Percentiles rank a stretch among this genome's conserved stretches.
Evolutionary conservation across 2,113 vertebrate species (phyloP).

Genomic region (Xenotilapia caudafasciata): DNA sequence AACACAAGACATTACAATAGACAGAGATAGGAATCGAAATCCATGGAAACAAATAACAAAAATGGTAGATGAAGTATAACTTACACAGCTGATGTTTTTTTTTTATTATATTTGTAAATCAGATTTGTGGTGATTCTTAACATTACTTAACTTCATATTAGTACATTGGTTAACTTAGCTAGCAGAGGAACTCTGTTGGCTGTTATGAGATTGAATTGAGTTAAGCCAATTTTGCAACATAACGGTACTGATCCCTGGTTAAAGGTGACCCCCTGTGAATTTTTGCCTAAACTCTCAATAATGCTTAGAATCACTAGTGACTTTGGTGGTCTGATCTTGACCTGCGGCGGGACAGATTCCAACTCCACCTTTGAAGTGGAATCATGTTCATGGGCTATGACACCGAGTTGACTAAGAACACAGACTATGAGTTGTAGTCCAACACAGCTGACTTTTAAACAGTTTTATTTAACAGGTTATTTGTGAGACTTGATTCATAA

Average conservation of each 20-base stretch:
- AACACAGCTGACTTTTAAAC: background rate
- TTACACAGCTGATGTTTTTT: background rate
- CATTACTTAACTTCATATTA: background rate
- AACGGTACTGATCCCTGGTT: background rate
- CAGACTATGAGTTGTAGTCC: background rate
- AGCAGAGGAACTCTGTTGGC: background rate
- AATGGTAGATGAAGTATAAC: background rate
- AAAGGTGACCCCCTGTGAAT: background rate
- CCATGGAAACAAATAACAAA: background rate
- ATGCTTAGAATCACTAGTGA: background rate
- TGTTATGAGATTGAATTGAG: background rate
- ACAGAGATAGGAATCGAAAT: background rate
- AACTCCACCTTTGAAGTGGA: background rate
- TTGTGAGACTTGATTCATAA: background rate
- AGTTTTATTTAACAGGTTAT: background rate
- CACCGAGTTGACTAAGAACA: background rate
- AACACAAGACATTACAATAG: background rate
- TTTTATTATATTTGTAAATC: fast-evolving
- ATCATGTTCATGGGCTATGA: background rate
- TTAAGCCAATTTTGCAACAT: background rate
- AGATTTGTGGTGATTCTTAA: background rate
- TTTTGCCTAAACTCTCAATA: background rate
- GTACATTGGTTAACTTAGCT: background rate
- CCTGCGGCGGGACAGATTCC: background rate
- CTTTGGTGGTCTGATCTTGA: background rate